Base-by-base conservation (phyloP, 2,888 invertebrate species). In the Ormyrus rosae region DNA sequence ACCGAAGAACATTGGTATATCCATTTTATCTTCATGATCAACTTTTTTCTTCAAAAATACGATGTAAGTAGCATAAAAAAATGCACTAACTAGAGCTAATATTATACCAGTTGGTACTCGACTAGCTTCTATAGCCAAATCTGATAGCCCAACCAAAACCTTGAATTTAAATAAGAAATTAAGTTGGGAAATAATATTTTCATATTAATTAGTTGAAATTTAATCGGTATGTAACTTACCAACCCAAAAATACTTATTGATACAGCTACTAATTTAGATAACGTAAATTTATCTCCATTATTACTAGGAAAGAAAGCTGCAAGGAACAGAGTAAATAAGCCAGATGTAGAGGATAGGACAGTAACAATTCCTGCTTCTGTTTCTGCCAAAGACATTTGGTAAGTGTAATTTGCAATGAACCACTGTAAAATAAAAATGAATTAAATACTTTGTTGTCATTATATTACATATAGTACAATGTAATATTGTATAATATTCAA, bases 1-100 rank as follows among this genome's bases (percentile, higher is more conserved):
- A 82, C 99, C 99, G 91, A 99, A 98, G 91, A 99, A 97, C 92
- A 99, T 93, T 75, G 98, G 96, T 86, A 98, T 96, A 91, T 98
- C 98, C 90, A 99, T 95, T 90, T 96, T 96, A 87, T 98, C 98
- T 89, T 98, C 98, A 88, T 96, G 96, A 89, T 97, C 96, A 82
- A 97, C 95, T 91, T 96, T 96, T 86, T 95, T 93, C 85, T 96
- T 94, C 74, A 98, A 94, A 88, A 98, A 94, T 80, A 98, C 96
- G 85, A 99, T 93, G 91, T 98, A 99, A 71, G 95, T 92, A 5
- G 99, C 96, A 91, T 98, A 98, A 88, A 96, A 95, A 86, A 98
- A 93, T 76, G 98, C 96, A 86, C 98, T 96, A 85, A 96, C 94
- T 82, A 98, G 91, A 13, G 97, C 95, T 89, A 98, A 93, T 80